Percentiles rank a stretch among this genome's conserved stretches.
These are phyloP conservation scores for Tapera naevia DNA, from an alignment of 2,797 vertebrate species.

Conservation along the genomic window DNA sequence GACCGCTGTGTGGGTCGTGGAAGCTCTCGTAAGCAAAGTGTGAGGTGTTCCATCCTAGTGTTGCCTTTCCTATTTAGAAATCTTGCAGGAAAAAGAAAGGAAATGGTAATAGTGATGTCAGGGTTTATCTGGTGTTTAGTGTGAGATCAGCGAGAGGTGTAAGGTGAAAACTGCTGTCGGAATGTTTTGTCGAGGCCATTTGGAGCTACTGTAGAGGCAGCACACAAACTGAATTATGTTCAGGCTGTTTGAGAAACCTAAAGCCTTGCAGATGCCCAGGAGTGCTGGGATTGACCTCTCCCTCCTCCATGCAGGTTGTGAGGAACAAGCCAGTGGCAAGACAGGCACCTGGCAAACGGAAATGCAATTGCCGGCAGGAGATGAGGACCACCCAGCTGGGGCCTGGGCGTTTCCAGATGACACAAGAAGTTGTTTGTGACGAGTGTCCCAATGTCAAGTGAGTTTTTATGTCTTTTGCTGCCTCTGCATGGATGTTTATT, in stretches of 20 bases:
- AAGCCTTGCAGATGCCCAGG: too few relatives aligned
- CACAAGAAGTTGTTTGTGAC: constrained; percentile 97
- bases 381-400: constrained; percentile 98
- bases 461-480: constrained; percentile 44
- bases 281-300: neutral
- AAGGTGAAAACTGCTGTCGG: neutral
- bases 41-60: neutral
- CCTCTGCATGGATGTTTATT: accelerated
- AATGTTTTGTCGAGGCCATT: neutral
- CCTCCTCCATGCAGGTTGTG: constrained; percentile 81
- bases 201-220: neutral
- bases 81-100: neutral
- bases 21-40: neutral
- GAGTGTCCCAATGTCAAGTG: constrained; percentile 98
- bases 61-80: neutral
- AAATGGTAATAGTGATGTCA: neutral
- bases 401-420: constrained; percentile 98
- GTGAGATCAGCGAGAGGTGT: neutral
- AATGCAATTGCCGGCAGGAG: constrained; percentile 98
- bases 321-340: constrained; percentile 95
- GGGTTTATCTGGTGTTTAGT: neutral
- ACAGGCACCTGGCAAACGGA: constrained; percentile 94
- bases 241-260: neutral
- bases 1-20: accelerated
- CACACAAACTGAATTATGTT: neutral